Percentiles rank a stretch among this genome's conserved stretches.
Evolutionary conservation across 2,113 vertebrate species (phyloP).

Genomic region (Ptilorrhoa leucosticta): DNA sequence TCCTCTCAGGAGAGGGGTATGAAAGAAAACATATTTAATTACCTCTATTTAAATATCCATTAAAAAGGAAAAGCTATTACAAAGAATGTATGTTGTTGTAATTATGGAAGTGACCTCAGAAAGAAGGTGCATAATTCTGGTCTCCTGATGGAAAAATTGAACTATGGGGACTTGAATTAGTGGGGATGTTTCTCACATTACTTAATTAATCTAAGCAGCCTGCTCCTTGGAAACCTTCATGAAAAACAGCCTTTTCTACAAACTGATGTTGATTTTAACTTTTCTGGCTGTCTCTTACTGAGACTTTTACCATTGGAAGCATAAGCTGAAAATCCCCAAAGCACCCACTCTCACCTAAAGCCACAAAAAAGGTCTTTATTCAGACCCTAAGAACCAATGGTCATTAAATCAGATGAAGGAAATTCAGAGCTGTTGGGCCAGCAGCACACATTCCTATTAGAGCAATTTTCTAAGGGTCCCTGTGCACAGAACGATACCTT

Average conservation of each 20-base stretch:
- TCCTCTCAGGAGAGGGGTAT: not conserved
- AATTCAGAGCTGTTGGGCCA: not conserved
- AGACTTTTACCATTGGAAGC: not conserved
- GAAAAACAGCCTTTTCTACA: not conserved
- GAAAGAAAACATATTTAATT: slow-evolving; percentile 41
- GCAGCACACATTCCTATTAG: not conserved
- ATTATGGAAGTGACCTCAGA: slow-evolving; percentile 25
- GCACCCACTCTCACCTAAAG: not conserved
- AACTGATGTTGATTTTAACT: not conserved
- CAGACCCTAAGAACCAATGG: not conserved
- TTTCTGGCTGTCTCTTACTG: not conserved
- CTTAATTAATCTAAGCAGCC: not conserved
- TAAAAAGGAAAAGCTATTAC: slow-evolving; percentile 22
- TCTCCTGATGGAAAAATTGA: slow-evolving; percentile 26
- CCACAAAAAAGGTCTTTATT: not conserved
- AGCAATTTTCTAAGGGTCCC: not conserved
- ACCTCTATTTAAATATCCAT: slow-evolving; percentile 6
- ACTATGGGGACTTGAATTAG: not conserved
- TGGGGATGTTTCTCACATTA: slow-evolving; percentile 14
- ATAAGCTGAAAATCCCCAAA: not conserved
- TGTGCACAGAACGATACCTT: not conserved
- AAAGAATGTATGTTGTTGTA: slow-evolving; percentile 13
- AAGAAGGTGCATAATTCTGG: not conserved
- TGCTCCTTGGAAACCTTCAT: not conserved
- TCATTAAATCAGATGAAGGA: not conserved